phyloP scores from a whole-genome alignment of 2,113 vertebrate species.

The Sprattus sprattus region DNA sequence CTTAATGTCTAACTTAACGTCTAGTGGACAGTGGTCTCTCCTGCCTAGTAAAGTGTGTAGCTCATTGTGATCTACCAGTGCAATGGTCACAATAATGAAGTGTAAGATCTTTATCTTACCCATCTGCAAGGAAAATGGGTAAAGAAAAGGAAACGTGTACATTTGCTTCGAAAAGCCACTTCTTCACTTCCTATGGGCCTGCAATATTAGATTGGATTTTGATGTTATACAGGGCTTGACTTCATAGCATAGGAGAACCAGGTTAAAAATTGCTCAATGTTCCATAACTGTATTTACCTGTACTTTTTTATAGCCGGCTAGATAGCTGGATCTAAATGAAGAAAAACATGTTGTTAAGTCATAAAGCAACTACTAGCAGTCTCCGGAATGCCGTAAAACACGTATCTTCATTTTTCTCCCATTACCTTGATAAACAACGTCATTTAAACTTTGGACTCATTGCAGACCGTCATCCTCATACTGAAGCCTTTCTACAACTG shows the following conservation, averaged over 20 bases:
- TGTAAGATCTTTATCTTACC: not conserved
- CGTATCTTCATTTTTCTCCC: conserved; percentile 55
- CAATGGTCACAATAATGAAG: not conserved
- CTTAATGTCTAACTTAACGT: not conserved
- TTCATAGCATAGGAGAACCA: not conserved
- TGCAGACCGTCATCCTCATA: conserved; percentile 49
- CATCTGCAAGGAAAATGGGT: not conserved
- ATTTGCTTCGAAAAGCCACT: not conserved
- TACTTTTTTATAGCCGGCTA: conserved; percentile 42
- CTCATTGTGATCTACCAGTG: not conserved
- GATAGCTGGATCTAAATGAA: conserved; percentile 53
- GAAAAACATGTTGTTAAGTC: conserved; percentile 57
- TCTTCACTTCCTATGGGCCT: not conserved
- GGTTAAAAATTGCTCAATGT: conserved; percentile 63
- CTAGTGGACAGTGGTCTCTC: not conserved
- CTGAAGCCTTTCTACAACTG: conserved; percentile 44
- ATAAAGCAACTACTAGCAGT: conserved; percentile 55
- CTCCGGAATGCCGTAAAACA: conserved; percentile 39
- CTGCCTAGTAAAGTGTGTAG: not conserved
- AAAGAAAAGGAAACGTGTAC: not conserved
- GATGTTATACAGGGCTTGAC: conserved; percentile 22
- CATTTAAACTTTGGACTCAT: conserved; percentile 71
- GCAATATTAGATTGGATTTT: conserved; percentile 19
- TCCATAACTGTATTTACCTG: conserved; percentile 43
- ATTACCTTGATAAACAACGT: conserved; percentile 65